Conservation (phyloP, 2,113 vertebrate genomes). For the Catharus bicknelli region DNA sequence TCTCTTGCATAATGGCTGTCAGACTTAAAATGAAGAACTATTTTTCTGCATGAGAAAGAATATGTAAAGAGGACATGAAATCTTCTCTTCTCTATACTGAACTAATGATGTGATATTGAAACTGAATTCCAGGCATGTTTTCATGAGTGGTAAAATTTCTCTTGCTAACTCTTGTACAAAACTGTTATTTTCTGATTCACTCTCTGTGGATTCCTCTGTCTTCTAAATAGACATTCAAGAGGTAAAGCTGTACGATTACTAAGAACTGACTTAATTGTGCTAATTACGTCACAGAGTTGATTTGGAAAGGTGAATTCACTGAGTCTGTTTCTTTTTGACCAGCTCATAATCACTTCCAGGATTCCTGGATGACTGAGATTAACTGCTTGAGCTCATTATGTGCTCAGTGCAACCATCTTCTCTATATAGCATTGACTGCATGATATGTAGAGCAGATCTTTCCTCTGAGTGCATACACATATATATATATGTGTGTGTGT, state of each 20-base stretch:
- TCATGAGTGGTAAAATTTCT: neutral
- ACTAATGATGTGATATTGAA: neutral
- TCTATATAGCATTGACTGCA: neutral
- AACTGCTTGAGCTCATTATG: neutral
- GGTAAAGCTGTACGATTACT: neutral
- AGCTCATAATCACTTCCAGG: neutral
- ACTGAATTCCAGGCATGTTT: neutral
- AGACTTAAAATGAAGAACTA: neutral
- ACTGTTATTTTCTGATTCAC: neutral
- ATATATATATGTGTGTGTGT: too few species aligned
- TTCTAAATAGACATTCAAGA: neutral
- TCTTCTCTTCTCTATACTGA: neutral
- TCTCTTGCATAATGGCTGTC: neutral
- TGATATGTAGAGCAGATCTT: neutral
- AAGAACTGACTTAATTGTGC: neutral
- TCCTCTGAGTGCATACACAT: neutral
- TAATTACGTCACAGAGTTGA: neutral
- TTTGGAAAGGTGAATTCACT: neutral
- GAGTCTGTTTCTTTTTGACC: neutral
- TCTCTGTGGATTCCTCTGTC: neutral
- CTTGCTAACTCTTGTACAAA: neutral
- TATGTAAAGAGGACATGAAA: neutral
- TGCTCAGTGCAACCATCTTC: neutral
- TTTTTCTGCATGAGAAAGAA: neutral
- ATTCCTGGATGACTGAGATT: neutral